Conservation (phyloP, 2,888 invertebrate species). For the Leptarthrus brevirostris region DNA sequence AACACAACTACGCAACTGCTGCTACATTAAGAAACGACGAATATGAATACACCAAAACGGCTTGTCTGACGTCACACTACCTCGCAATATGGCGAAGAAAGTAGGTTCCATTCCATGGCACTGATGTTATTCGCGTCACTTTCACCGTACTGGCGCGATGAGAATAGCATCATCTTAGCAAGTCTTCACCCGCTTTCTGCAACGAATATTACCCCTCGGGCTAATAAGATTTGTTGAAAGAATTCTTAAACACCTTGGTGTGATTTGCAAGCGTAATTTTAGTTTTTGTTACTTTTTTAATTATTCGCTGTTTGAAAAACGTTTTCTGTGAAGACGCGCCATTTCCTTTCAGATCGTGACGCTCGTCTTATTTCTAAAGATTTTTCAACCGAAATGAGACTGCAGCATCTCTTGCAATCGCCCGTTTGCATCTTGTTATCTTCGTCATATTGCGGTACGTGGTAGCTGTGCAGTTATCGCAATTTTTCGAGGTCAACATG, state of each 20-base stretch:
- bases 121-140: conserved; percentile 47
- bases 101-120: conserved; percentile 51
- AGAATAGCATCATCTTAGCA: neutral
- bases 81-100: conserved; percentile 46
- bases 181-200: neutral
- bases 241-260: conserved; percentile 5
- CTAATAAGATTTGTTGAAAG: conserved; percentile 7
- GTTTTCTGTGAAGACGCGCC: conserved; percentile 22
- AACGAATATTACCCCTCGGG: neutral
- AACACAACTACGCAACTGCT: too few relatives aligned
- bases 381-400: conserved; percentile 6
- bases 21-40: neutral
- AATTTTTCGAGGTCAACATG: conserved; percentile 28
- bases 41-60: neutral
- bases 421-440: neutral
- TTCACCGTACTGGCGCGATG: conserved; percentile 36
- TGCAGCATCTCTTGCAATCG: conserved; percentile 14
- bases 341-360: conserved; percentile 30
- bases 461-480: conserved; percentile 22
- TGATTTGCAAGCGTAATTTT: neutral
- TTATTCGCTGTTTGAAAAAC: neutral
- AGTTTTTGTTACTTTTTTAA: neutral
- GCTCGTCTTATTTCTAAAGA: conserved; percentile 37
- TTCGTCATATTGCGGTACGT: neutral
- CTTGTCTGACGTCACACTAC: conserved; percentile 10